Evolutionary conservation across 1,140 invertebrate species (phyloP).

Genomic region (Bombyx mandarina): DNA sequence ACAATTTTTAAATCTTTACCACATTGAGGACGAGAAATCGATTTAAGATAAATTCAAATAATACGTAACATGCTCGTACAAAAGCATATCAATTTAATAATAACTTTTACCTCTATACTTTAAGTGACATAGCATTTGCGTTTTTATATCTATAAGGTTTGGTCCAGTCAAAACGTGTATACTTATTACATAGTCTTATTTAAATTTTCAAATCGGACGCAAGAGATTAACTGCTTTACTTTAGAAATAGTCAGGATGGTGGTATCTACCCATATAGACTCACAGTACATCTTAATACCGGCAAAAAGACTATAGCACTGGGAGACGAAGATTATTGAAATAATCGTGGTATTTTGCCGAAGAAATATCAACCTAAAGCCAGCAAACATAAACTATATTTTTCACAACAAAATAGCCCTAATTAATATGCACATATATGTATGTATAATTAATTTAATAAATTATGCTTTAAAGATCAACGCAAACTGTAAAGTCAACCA

Average conservation of each 20-base stretch:
- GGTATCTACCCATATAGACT: too few species aligned
- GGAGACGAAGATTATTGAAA: not conserved
- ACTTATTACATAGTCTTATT: too few species aligned
- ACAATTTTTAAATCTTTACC: not conserved
- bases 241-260: too few species aligned
- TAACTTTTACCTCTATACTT: too few species aligned
- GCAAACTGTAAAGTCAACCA: conserved; percentile 49
- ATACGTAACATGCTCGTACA: too few species aligned
- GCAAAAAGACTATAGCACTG: not conserved
- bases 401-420: not conserved
- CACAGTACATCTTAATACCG: not conserved
- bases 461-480: conserved; percentile 31
- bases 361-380: not conserved
- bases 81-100: too few species aligned
- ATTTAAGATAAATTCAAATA: not conserved
- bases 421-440: not conserved
- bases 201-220: too few species aligned
- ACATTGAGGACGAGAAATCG: not conserved
- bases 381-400: not conserved
- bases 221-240: too few species aligned
- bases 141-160: too few species aligned
- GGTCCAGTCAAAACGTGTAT: too few species aligned
- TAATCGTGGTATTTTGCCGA: not conserved
- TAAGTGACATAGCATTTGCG: too few species aligned
- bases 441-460: not conserved